A percentile compares a stretch with the other conserved stretches of the same genome.
Conservation (phyloP, 2,797 vertebrate genomes). For the Leptodactylus fallax region DNA sequence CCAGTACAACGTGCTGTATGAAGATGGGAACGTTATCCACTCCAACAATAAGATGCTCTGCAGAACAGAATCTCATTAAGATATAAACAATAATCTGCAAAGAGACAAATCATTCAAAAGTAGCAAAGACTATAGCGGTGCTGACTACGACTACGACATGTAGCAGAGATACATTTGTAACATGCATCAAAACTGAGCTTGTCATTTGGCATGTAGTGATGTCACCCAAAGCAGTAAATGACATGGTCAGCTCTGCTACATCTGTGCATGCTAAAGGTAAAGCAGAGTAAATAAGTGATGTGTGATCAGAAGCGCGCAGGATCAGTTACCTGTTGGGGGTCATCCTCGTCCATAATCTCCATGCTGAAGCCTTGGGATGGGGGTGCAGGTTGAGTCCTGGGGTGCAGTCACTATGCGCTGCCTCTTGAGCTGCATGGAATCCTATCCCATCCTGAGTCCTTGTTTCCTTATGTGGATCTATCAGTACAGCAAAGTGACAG, state of each 20-base stretch:
- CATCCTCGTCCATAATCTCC: conserved; percentile 46
- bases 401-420: neutral
- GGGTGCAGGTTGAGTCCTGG: neutral
- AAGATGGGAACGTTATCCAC: neutral
- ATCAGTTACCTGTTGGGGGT: conserved; percentile 10
- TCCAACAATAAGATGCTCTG: neutral
- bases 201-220: neutral
- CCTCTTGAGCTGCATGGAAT: neutral
- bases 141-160: neutral
- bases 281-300: neutral
- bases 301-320: neutral
- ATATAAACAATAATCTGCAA: neutral
- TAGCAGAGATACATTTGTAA: too few relatives aligned
- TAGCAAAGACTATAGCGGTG: neutral
- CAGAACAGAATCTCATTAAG: too few relatives aligned
- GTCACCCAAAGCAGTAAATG: neutral
- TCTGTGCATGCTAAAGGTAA: neutral
- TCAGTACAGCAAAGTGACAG: neutral
- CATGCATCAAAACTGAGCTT: too few relatives aligned
- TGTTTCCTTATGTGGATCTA: neutral
- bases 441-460: conserved; percentile 40
- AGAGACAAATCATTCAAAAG: too few relatives aligned
- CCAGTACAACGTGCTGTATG: neutral
- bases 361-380: conserved; percentile 4
- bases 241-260: neutral